A percentile compares a stretch with the other conserved stretches of the same genome.
Evolutionary conservation across 1,140 invertebrate species (phyloP).

Genomic region (Euura saliciscinereae): DNA sequence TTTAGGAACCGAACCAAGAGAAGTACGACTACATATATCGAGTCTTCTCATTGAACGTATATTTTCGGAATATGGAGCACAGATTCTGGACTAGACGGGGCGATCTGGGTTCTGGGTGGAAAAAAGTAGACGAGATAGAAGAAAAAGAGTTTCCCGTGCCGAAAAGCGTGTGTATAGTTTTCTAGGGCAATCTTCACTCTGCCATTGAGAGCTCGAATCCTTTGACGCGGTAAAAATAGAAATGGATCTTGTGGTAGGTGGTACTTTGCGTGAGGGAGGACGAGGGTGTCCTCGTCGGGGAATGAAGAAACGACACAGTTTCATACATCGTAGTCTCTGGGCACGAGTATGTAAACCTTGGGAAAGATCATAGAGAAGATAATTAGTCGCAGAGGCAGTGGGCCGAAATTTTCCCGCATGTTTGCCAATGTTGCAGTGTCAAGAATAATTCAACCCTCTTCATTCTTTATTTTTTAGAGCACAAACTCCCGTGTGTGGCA

Average conservation of each 20-base stretch:
- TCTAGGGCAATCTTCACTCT: conserved; percentile 35
- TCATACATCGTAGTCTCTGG: neutral
- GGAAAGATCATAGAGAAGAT: conserved; percentile 21
- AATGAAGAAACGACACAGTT: conserved; percentile 4
- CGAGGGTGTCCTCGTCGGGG: conserved; percentile 18
- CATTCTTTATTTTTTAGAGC: too few relatives aligned
- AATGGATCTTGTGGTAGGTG: conserved; percentile 22
- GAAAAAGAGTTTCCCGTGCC: neutral
- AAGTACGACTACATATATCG: too few relatives aligned
- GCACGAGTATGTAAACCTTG: conserved; percentile 22
- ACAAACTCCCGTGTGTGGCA: too few relatives aligned
- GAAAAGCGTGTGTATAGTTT: conserved; percentile 14
- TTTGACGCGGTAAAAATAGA: conserved; percentile 52
- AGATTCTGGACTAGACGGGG: too few relatives aligned
- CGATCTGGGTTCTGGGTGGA: neutral
- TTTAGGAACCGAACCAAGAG: too few relatives aligned
- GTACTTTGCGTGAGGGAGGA: conserved; percentile 24
- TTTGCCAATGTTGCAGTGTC: neutral
- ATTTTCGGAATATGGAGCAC: too few relatives aligned
- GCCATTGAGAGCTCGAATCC: conserved; percentile 36
- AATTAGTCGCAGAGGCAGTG: conserved; percentile 23
- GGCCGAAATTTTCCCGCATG: neutral
- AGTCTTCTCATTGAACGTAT: too few relatives aligned
- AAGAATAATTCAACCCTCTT: conserved; percentile 15
- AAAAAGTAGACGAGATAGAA: neutral